Conservation (phyloP, 2,888 invertebrate species). For the Lasioglossum calceatum region DNA sequence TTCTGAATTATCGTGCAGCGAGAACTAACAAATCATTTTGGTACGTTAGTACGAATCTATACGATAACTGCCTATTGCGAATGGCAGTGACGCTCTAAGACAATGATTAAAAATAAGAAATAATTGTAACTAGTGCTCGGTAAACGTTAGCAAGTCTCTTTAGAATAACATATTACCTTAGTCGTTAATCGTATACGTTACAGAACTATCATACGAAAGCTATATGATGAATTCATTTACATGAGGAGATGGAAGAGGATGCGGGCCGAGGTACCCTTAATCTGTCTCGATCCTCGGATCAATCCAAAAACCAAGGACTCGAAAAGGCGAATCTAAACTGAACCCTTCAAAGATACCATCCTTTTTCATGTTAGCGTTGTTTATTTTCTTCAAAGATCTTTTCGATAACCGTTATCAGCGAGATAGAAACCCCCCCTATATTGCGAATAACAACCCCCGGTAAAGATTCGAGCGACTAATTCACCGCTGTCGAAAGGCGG, state of each 20-base stretch:
- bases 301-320: slow-evolving; percentile 45
- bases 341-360: slow-evolving; percentile 57
- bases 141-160: slow-evolving; percentile 16
- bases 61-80: slow-evolving; percentile 22
- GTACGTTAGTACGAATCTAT: neutral
- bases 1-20: neutral
- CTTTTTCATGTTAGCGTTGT: slow-evolving; percentile 54
- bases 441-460: slow-evolving; percentile 64
- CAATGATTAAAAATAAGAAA: slow-evolving; percentile 28
- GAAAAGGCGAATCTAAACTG: slow-evolving; percentile 56
- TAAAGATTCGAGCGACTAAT: slow-evolving; percentile 73
- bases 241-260: slow-evolving; percentile 63
- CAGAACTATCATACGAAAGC: slow-evolving; percentile 20
- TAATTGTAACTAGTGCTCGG: slow-evolving; percentile 9
- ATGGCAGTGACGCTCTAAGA: slow-evolving; percentile 35
- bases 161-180: slow-evolving; percentile 31
- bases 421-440: slow-evolving; percentile 53
- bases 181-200: slow-evolving; percentile 35
- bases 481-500: slow-evolving; percentile 46
- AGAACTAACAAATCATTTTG: slow-evolving; percentile 5
- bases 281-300: slow-evolving; percentile 35
- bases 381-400: slow-evolving; percentile 56
- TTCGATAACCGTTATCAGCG: slow-evolving; percentile 60
- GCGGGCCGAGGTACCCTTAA: slow-evolving; percentile 43
- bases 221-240: slow-evolving; percentile 69